phyloP scores from a whole-genome alignment of 1,140 invertebrate species.

The Drosophila willistoni region DNA sequence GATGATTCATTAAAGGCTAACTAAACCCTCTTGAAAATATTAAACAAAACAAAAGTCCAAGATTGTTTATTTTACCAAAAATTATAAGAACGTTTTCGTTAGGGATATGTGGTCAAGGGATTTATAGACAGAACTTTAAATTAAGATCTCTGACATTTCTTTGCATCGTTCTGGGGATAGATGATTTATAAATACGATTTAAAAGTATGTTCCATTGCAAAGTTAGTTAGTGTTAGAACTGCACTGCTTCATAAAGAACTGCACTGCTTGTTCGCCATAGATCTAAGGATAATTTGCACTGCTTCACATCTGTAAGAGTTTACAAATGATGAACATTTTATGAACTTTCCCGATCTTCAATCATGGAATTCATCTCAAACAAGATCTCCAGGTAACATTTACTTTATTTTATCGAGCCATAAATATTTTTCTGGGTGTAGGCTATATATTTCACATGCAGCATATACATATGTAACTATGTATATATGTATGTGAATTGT shows the following conservation, averaged over 20 bases:
- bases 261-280: too few species aligned
- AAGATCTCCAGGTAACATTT: constrained; percentile 3
- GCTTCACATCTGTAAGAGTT: background rate
- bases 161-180: too few species aligned
- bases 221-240: too few species aligned
- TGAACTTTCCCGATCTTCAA: constrained; percentile 1
- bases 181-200: too few species aligned
- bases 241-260: too few species aligned
- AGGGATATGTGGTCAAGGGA: background rate
- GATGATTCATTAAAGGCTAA: constrained; percentile 8
- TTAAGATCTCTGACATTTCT: too few species aligned
- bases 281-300: background rate
- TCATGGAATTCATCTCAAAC: constrained; percentile 11
- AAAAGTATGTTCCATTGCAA: too few species aligned
- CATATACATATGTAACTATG: background rate
- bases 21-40: background rate
- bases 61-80: background rate
- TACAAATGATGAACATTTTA: background rate
- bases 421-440: constrained; percentile 21
- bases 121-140: too few species aligned
- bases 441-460: constrained; percentile 19
- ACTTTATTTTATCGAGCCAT: constrained; percentile 17
- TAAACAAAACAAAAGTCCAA: constrained; percentile 1
- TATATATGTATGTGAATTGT: background rate
- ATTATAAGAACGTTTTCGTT: background rate